These are phyloP conservation scores for Nebria salina DNA, from an alignment of 2,888 invertebrate genomes.

Conservation along the genomic window DNA sequence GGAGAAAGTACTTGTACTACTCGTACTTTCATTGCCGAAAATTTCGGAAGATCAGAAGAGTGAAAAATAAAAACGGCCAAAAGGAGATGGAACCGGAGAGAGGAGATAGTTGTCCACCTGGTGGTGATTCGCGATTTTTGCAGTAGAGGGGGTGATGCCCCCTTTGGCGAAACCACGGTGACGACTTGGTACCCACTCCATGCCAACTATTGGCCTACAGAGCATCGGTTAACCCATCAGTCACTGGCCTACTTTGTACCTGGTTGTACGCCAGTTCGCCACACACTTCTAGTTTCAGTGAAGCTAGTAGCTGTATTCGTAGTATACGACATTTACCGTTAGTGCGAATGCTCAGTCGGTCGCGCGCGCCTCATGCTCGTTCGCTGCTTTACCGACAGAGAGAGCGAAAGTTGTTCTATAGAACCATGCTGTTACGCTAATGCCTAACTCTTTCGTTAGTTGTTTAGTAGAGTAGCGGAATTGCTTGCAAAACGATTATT, in stretches of 20 bases:
- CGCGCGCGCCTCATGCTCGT: conserved; percentile 10
- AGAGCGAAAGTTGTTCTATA: neutral
- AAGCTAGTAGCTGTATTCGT: conserved; percentile 26
- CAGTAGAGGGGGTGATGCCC: conserved; percentile 8
- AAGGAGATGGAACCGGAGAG: neutral
- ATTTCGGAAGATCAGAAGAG: neutral
- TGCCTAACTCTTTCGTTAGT: neutral
- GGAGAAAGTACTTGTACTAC: neutral
- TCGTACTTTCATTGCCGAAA: conserved; percentile 1
- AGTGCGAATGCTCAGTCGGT: conserved; percentile 14
- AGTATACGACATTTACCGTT: conserved; percentile 39
- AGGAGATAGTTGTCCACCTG: conserved; percentile 1
- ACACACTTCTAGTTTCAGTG: conserved; percentile 10
- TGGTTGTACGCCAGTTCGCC: conserved; percentile 52
- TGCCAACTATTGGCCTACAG: conserved; percentile 40
- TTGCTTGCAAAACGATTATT: neutral
- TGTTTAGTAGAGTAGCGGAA: neutral
- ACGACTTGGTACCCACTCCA: conserved; percentile 15
- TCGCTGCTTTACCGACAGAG: neutral
- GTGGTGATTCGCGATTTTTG: neutral
- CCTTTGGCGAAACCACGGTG: conserved; percentile 9
- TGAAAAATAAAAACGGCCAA: neutral
- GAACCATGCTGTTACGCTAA: neutral
- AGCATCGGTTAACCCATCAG: conserved; percentile 49
- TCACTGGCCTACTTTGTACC: conserved; percentile 63